Evolutionary conservation across 2,797 vertebrate species (phyloP).

Genomic region (Lagocephalus sceleratus): DNA sequence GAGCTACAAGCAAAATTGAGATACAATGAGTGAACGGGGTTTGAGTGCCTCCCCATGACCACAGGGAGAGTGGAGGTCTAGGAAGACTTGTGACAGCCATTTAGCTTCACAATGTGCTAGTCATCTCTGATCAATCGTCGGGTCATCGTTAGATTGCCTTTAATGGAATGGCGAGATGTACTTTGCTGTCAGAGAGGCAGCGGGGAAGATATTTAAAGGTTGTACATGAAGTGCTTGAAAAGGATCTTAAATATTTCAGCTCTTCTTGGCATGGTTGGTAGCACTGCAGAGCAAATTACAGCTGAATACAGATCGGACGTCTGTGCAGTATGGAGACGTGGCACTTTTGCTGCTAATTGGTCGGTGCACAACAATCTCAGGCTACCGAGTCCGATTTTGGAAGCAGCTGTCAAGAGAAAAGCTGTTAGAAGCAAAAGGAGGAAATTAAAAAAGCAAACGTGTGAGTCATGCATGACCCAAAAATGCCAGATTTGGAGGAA

Average conservation of each 20-base stretch:
- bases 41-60: slow-evolving; percentile 44
- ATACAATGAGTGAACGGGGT: slow-evolving; percentile 52
- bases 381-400: slow-evolving; percentile 8
- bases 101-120: slow-evolving; percentile 50
- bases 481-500: slow-evolving; percentile 11
- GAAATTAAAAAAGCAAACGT: slow-evolving; percentile 11
- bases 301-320: slow-evolving; percentile 28
- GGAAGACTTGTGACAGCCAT: slow-evolving; percentile 59
- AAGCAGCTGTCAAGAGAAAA: slow-evolving; percentile 3
- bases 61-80: slow-evolving; percentile 56
- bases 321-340: slow-evolving; percentile 37
- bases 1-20: slow-evolving; percentile 49
- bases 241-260: slow-evolving; percentile 48
- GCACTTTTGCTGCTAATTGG: slow-evolving; percentile 51
- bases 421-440: slow-evolving; percentile 5
- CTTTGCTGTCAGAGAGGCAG: slow-evolving; percentile 43
- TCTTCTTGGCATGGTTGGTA: slow-evolving; percentile 41
- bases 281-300: slow-evolving; percentile 51
- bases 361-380: slow-evolving; percentile 33
- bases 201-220: slow-evolving; percentile 44
- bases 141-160: slow-evolving; percentile 66
- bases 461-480: slow-evolving; percentile 22
- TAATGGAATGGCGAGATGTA: slow-evolving; percentile 47
- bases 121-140: slow-evolving; percentile 60
- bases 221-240: slow-evolving; percentile 52